Evolutionary conservation across 2,888 invertebrate genomes (phyloP).

Genomic region (Plebejus anna): DNA sequence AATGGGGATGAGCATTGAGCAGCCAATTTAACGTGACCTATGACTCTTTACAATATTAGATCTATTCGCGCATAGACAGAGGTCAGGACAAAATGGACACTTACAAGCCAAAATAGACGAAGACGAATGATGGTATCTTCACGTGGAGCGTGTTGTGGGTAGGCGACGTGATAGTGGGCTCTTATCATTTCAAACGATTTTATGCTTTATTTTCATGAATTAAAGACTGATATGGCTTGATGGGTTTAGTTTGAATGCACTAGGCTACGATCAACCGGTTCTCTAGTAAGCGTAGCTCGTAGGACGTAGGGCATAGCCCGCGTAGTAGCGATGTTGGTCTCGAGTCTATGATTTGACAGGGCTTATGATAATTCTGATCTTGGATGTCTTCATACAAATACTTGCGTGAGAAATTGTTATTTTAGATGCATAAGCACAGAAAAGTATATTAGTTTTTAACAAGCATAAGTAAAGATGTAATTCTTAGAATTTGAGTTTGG

Average conservation of each 20-base stretch:
- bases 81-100: constrained; percentile 42
- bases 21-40: constrained; percentile 42
- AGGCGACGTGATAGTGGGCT: constrained; percentile 14
- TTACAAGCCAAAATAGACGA: constrained; percentile 65
- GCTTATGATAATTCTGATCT: constrained; percentile 25
- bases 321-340: neutral
- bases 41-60: constrained; percentile 28
- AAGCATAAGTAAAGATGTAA: too few relatives aligned
- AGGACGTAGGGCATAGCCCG: constrained; percentile 54
- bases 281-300: constrained; percentile 50
- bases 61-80: constrained; percentile 32
- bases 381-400: constrained; percentile 14
- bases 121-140: constrained; percentile 68
- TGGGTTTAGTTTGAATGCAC: constrained; percentile 40
- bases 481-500: too few relatives aligned
- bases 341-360: constrained; percentile 23
- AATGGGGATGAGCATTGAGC: constrained; percentile 25
- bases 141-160: constrained; percentile 51
- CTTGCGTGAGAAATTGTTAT: neutral
- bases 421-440: neutral
- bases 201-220: constrained; percentile 21
- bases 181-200: constrained; percentile 24
- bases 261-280: constrained; percentile 63
- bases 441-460: too few relatives aligned
- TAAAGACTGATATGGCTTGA: neutral